These are phyloP conservation scores for Eucidaris tribuloides DNA, from an alignment of 35 echinoderm and acorn worm species.

Conservation along the genomic window DNA sequence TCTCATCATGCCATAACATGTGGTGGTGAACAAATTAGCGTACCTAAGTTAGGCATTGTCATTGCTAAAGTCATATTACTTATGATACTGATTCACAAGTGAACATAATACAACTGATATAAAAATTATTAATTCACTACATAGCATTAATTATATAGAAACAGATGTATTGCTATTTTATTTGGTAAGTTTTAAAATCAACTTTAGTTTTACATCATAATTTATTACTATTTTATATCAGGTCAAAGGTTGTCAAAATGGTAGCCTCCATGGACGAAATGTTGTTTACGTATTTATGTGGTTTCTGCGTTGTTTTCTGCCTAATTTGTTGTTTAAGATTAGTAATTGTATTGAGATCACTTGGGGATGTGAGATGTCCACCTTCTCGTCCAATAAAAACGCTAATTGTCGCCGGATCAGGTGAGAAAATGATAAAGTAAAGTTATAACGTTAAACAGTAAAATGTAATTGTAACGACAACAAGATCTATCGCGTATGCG, in stretches of 20 bases:
- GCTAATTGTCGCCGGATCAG: conserved; percentile 67
- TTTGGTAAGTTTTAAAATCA: neutral
- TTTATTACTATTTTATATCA: neutral
- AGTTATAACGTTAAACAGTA: neutral
- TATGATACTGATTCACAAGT: too few species aligned
- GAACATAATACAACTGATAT: neutral
- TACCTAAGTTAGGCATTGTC: too few species aligned
- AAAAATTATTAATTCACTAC: neutral
- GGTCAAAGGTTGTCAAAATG: conserved; percentile 42
- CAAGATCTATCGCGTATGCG: too few species aligned
- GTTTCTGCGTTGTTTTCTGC: neutral
- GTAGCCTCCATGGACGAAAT: conserved; percentile 23
- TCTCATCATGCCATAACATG: too few species aligned
- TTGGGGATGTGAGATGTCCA: conserved; percentile 25
- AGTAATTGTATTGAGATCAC: neutral
- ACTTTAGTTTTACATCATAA: neutral
- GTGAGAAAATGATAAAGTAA: neutral
- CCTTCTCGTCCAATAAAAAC: conserved; percentile 21
- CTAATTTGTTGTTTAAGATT: conserved; percentile 24
- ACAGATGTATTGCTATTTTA: neutral
- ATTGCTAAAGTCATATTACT: too few species aligned
- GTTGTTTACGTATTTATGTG: neutral
- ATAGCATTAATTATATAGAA: neutral
- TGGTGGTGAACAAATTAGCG: too few species aligned
- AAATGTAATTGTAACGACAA: neutral